Base-by-base conservation (phyloP, 2,888 invertebrate genomes). In the Nysson spinosus region DNA sequence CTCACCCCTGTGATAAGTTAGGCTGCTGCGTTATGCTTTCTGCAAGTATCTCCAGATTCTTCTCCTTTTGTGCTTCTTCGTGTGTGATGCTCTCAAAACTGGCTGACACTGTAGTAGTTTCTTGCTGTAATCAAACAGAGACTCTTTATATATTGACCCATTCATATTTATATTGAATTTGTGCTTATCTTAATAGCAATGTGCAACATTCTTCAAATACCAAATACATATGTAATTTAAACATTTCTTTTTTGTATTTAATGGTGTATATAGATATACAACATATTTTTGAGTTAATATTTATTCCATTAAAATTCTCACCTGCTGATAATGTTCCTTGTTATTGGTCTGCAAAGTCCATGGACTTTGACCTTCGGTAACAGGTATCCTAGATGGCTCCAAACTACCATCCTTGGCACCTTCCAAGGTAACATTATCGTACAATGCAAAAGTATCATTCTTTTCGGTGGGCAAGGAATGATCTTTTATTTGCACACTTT, bases 401-500 rank as follows among this genome's bases (percentile, higher is more conserved):
- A 49, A 30, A 24, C 43, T 44, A 35, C 49, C 56, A 34, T 39
- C 24, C n/a, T 37, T 51, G 22, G 56, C 43, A 19, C 50, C 58
- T 11, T 72, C 67, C 26, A 77, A 58, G 2, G 77, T 78, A n/a
- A 71, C 46, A 60, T 83, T 85, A 34, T 76, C 74, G 11, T 70
- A 68, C 43, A 55, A 19, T 14, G 30, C 58, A 3, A 57, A 47
- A 12, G 42, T 60, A 37, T 72, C 70, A 57, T 77, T 77, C 20
- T 61, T 77, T 14, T 71, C 72, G 3, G 56, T 2, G 16, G 43
- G 17, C 4, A 20, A 26, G 28, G 35, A 7, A 16, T 50, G 86
- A 84, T 89, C 72, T 88, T 88, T 84, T 87, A 80, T 85, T 72
- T 89, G 88, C 74, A 73, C 75, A 42, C 87, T 89, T 83, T 91